Base-by-base conservation (phyloP, 2,888 invertebrate genomes). In the Netelia melanura region DNA sequence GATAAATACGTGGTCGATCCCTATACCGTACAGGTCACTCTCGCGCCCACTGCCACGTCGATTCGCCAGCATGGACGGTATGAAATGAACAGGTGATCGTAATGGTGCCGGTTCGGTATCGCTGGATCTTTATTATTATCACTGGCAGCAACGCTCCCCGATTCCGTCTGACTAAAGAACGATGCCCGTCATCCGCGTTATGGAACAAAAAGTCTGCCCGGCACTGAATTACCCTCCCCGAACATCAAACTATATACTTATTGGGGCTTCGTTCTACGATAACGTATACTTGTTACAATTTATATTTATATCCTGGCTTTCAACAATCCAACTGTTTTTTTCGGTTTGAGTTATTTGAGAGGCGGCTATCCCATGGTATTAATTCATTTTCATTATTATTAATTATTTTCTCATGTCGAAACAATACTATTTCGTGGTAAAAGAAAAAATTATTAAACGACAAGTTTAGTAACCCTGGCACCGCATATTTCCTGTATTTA, bases 1-100 rank as follows among this genome's bases (percentile, higher is more conserved):
- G 93, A 93, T 93, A 93, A 93, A 93, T 93, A 93, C 92, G 90
- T 87, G 88, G 88, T 87, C 92, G 91, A 93, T 92, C 91, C 92
- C 84, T 83, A 79, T 58, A 82, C 67, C 75, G 68, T 75, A 81
- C 82, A 61, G 83, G 65, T 81, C 70, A 79, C 70, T 83, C 85
- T 81, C 77, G 77, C 81, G 89, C 89, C 88, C 87, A 87, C 89
- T 85, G 21, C 89, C 90, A 90, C 87, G 85, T 90, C 88, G 89
- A 88, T 87, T 87, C 84, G 87, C 83, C 82, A 80, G 58, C 78
- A 48, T 62, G 85, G 84, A 86, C 79, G 83, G 44, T 84, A 85
- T 88, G 89, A 88, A 90, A 90, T 89, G 90, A 92, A 91, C 92
- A 91, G 92, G 90, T 91, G 91, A 92, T 90, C 89, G 89, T 91